Percentiles rank a stretch among this genome's conserved stretches.
These are phyloP conservation scores for Papilio dardanus DNA, from an alignment of 1,140 invertebrate genomes.

Conservation along the genomic window DNA sequence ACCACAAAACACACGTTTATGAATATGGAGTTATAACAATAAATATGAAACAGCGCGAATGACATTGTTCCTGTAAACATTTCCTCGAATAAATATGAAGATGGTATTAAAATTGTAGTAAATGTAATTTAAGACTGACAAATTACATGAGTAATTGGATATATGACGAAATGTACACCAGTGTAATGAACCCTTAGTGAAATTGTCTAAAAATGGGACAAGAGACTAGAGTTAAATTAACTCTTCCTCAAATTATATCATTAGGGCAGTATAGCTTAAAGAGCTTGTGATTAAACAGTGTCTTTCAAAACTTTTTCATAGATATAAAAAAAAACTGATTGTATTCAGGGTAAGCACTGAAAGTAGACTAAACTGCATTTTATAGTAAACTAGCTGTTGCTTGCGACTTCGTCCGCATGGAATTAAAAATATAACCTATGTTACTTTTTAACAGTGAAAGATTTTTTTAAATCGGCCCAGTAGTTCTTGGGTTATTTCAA, in stretches of 20 bases:
- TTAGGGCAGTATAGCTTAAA: no score
- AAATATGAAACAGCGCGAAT: not conserved
- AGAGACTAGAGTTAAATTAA: constrained; percentile 6
- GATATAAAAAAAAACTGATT: not conserved
- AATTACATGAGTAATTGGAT: not conserved
- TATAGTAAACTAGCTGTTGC: no score
- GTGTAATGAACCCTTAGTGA: not conserved
- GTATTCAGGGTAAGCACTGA: not conserved
- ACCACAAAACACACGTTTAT: not conserved
- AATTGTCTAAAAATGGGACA: not conserved
- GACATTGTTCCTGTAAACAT: not conserved
- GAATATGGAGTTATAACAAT: not conserved
- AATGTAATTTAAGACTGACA: not conserved
- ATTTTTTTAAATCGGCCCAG: no score
- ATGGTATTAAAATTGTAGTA: not conserved
- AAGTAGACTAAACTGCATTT: no score
- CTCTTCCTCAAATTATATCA: constrained; percentile 30
- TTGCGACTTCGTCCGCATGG: no score
- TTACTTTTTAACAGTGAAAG: no score
- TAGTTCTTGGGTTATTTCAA: no score
- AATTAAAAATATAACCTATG: no score
- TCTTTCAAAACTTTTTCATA: no score
- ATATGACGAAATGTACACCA: not conserved
- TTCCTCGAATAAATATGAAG: not conserved
- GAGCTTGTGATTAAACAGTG: not conserved